Evolutionary conservation across 2,797 vertebrate genomes (phyloP).

Genomic region (Arremon brunneinucha): DNA sequence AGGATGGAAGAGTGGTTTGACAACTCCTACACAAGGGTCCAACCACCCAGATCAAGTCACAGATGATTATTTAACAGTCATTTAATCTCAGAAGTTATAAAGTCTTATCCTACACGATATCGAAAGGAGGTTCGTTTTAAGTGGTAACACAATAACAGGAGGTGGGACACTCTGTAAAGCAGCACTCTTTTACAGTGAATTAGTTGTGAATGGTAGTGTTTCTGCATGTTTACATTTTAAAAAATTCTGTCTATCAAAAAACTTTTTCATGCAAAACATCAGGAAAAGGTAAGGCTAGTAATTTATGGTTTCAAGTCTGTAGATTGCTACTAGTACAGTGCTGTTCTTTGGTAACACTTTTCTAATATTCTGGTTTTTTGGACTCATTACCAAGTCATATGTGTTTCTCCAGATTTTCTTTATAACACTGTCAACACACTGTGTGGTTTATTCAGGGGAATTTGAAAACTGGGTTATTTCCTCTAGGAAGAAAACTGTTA

Average conservation of each 20-base stretch:
- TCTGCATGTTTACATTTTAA: not conserved
- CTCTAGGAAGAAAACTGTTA: not conserved
- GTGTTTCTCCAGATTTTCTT: not conserved
- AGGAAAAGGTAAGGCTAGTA: not conserved
- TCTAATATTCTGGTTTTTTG: not conserved
- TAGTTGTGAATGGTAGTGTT: not conserved
- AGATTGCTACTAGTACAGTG: not conserved
- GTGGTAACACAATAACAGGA: not conserved
- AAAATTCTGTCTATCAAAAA: not conserved
- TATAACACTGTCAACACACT: not conserved
- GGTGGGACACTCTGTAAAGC: not conserved
- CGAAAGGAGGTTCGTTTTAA: not conserved
- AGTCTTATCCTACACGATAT: not conserved
- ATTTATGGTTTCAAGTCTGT: not conserved
- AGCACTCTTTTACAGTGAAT: not conserved
- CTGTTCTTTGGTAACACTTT: not conserved
- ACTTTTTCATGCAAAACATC: not conserved
- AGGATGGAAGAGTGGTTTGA: not conserved
- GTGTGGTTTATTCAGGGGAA: not conserved
- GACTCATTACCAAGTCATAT: not conserved
- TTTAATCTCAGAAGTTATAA: not conserved
- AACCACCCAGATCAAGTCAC: not conserved
- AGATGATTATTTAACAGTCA: not conserved
- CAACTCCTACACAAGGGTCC: not conserved
- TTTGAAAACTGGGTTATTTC: not conserved